Evolutionary conservation across 2,113 vertebrate genomes (phyloP), one percentile per base, ranked within the genome.

Genomic region (Lucifuga dentata): DNA sequence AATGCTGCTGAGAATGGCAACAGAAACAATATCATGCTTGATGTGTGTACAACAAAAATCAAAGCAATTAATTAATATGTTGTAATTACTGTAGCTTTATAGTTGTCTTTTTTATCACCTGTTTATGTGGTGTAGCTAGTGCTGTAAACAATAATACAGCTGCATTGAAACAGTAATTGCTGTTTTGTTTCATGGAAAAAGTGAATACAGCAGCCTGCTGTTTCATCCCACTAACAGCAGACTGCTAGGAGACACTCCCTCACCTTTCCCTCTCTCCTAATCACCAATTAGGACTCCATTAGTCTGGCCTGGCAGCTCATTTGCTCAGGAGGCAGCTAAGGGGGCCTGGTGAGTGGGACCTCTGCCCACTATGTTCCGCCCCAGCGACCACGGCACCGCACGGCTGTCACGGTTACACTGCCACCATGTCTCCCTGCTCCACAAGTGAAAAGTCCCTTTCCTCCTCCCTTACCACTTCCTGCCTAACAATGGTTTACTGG

Each of bases 211-310:
- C 89, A 86, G 92, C 90, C 90, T 88, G 86, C 63, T 65, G 76
- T 57, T 85, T 75, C 53, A 56, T 70, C 66, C 74, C 57, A 56
- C 63, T 48, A 77, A 76, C 65, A 84, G 73, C 83, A 76, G 58
- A 64, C 70, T 80, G 71, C 78, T 62, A 68, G 79, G 61, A 83
- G 78, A 85, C 79, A 73, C 79, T 86, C 82, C 81, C 86, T 90
- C 80, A 91, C 89, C 88, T 90, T 90, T 83, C 78, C 79, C 88
- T 88, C 76, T 94, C 94, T 94, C 94, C 94, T 97, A 97, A 98
- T 98, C 92, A 94, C 95, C 96, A 98, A 96, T 99, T 97, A 99
- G 97, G 95, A 94, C 94, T 98, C 95, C 93, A 97, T 98, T 98
- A 98, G 95, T 94, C 91, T 91, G 94, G 74, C 92, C 89, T 96